Conservation (phyloP, 30 jellyfish, hydroid and myxozoan genomes). For the Pelagia noctiluca region DNA sequence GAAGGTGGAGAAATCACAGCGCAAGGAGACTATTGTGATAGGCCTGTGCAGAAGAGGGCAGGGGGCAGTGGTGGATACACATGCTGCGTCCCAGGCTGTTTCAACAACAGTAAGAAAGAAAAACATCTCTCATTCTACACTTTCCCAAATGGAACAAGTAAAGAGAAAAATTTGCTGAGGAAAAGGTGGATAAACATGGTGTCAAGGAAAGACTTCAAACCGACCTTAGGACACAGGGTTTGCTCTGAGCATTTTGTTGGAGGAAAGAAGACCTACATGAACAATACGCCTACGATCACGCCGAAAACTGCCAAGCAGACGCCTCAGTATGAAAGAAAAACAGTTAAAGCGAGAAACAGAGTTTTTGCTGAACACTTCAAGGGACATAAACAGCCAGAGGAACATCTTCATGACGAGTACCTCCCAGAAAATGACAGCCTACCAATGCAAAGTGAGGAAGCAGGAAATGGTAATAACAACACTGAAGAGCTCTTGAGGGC, state of each 20-base stretch:
- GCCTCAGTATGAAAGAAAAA: neutral
- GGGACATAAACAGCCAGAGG: too few relatives aligned
- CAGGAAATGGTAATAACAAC: too few relatives aligned
- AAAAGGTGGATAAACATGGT: constrained; percentile 34
- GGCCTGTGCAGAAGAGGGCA: constrained; percentile 2
- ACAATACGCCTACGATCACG: constrained; percentile 1
- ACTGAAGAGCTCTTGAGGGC: too few relatives aligned
- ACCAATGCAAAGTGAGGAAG: too few relatives aligned
- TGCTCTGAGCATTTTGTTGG: too few relatives aligned
- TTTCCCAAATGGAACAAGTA: constrained; percentile 55
- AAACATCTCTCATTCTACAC: constrained; percentile 30
- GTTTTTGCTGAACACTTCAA: constrained; percentile 1
- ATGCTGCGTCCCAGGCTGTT: neutral
- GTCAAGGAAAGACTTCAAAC: constrained; percentile 27
- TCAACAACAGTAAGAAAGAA: constrained; percentile 19
- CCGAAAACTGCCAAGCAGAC: constrained; percentile 17
- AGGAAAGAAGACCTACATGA: too few relatives aligned
- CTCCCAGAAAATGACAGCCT: too few relatives aligned
- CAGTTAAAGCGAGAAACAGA: constrained; percentile 20
- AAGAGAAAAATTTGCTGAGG: constrained; percentile 32
- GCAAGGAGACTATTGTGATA: neutral
- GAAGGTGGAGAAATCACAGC: too few relatives aligned
- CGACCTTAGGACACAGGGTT: constrained; percentile 28
- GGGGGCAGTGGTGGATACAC: constrained; percentile 12
- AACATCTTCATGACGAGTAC: too few relatives aligned